These are phyloP conservation scores for Heptascelio sp. DNA, from an alignment of 2,888 invertebrate species.

Conservation along the genomic window DNA sequence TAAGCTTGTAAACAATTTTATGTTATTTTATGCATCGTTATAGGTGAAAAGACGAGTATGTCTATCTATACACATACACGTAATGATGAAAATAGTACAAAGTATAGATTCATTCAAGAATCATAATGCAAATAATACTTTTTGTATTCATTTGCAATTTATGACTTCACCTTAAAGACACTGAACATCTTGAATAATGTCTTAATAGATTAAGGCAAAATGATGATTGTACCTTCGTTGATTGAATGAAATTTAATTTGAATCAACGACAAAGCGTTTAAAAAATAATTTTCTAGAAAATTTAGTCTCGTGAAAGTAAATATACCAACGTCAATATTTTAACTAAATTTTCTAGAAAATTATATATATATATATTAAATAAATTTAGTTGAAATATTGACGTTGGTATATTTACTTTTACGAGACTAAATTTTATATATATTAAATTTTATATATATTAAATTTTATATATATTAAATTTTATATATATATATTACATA, in stretches of 20 bases:
- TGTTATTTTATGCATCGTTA: conserved; percentile 34
- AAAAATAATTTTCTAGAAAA: background rate
- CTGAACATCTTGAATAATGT: conserved; percentile 25
- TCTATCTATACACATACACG: no score
- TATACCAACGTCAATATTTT: no score
- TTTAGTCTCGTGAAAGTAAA: no score
- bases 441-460: no score
- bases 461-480: no score
- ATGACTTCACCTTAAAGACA: conserved; percentile 46
- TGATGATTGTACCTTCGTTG: conserved; percentile 10
- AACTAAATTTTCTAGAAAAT: no score
- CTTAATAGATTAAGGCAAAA: conserved; percentile 41
- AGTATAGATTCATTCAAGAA: conserved; percentile 33
- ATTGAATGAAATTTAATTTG: conserved; percentile 26
- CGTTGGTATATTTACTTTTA: no score
- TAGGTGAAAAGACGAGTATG: conserved; percentile 25
- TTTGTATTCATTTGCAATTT: conserved; percentile 45
- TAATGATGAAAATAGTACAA: conserved; percentile 21
- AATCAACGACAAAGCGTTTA: background rate
- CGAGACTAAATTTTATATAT: background rate
- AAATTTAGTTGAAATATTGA: no score
- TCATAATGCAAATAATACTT: conserved; percentile 22
- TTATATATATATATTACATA: no score
- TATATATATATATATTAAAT: no score
- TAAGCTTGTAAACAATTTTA: conserved; percentile 36